phyloP scores from a whole-genome alignment of 2,113 vertebrate genomes.

The Clarias magur region DNA sequence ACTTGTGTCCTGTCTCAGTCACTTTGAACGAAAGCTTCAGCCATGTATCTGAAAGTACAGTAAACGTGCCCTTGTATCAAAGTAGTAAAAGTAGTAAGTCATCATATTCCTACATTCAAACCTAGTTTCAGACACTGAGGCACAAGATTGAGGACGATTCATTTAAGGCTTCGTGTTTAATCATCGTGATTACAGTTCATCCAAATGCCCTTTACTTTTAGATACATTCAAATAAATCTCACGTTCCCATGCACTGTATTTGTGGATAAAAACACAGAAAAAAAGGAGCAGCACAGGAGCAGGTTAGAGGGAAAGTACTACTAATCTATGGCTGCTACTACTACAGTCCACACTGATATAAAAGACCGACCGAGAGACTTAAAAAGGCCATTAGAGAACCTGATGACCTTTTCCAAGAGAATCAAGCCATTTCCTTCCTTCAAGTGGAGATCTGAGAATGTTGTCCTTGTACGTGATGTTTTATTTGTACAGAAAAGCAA shows the following conservation, averaged over 20 bases:
- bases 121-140: slow-evolving; percentile 8
- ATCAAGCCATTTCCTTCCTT: slow-evolving; percentile 30
- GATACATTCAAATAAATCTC: neutral
- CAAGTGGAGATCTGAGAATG: neutral
- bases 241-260: neutral
- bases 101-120: neutral
- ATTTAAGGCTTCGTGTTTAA: neutral
- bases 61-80: neutral
- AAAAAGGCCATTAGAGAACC: slow-evolving; percentile 14
- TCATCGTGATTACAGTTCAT: neutral
- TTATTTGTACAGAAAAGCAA: slow-evolving; percentile 14
- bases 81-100: neutral
- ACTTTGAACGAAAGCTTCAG: neutral
- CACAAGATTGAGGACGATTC: neutral
- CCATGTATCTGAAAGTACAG: neutral
- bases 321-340: neutral
- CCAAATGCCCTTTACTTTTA: neutral
- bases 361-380: neutral
- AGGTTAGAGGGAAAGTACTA: neutral
- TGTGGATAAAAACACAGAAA: neutral
- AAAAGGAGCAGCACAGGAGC: neutral
- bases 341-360: neutral
- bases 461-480: slow-evolving; percentile 6
- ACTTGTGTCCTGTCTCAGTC: neutral
- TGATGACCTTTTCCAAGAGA: slow-evolving; percentile 19